Base-by-base conservation (phyloP, 2,888 invertebrate species). In the Nipponacmea schrenckii region DNA sequence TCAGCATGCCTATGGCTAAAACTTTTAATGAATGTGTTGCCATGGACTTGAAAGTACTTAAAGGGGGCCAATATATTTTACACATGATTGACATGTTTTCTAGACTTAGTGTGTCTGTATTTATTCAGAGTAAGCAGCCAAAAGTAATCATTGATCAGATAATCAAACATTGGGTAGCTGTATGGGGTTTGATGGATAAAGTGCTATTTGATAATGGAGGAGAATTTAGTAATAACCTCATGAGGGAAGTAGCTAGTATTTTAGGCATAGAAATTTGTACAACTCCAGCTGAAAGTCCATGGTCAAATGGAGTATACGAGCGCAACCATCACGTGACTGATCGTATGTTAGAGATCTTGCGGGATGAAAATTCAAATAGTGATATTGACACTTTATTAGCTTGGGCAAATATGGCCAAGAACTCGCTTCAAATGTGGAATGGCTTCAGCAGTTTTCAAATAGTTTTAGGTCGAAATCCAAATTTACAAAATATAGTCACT, bases 51-150 rank as follows among this genome's bases (percentile, higher is more conserved):
- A 56, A 56, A 56, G 3, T 56, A n/a, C n/a, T n/a, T 7, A 8
- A 24, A 7, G 56, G 39, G 3, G 69, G 46, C 24, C 20, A 69
- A 50, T 75, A 70, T 68, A 73, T 74, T 64, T 45, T 72, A n/a
- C 69, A 76, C 39, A 64, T 76, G 64, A 72, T 73, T 24, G 76
- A 76, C 71, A 76, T 74, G 69, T 71, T 15, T 68, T 73, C 67
- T 62, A 64, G 64, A 69, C 69, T 39, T 8, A 39, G 8, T 39
- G 39, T 39, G 10, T 39, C 39, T 39, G 39, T 39, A 5, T 39
- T 39, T 39, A 10, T 39, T 8, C 7, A n/a, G n/a, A 62, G 69
- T 50, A 74, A 76, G 64, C 67, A 62, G 39, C 69, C 76, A 14
- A 74, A 65, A 50, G 62, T 70, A 65, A 69, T 74, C 7, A 69